Evolutionary conservation across 1,140 invertebrate genomes (phyloP), one percentile per base, ranked within the genome.

Genomic region (Littorina saxatilis): DNA sequence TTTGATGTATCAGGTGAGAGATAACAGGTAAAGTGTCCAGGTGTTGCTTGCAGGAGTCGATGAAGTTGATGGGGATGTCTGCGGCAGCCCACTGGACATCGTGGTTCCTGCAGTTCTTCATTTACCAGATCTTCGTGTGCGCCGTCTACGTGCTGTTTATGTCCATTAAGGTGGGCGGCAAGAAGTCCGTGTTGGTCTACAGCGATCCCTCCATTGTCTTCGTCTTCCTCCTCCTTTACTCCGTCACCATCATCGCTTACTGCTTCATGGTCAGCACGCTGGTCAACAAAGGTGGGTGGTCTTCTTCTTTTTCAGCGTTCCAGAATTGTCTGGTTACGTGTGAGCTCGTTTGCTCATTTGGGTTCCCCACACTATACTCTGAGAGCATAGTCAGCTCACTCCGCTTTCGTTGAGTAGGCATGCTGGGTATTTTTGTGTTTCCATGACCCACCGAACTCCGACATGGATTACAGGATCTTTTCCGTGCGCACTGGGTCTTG

Each of bases 11-110:
- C n/a, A n/a, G n/a, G n/a, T n/a, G n/a, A n/a, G n/a, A n/a, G n/a
- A n/a, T n/a, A n/a, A n/a, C n/a, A n/a, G n/a, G n/a, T n/a, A n/a
- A n/a, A n/a, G n/a, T n/a, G 17, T 47, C 43, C 43, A 47, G 43
- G 5, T 5, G 5, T 47, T 50, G 1, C 0, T 74, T 58, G 17
- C 82, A 96, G 95, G 96, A 97, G 94, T 95, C 96, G 0, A 97
- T 97, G 96, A 96, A 96, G 90, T 96, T 97, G 89, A 97, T 97
- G 96, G 96, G 96, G 3, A 90, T 97, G 23, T 94, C 94, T 27
- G 95, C 95, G 82, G 97, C 95, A 95, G 86, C 97, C 32, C 96
- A 97, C 87, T 97, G 96, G 96, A 90, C 94, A 2, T 96, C 96
- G 1, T 97, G 96, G 96, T 97, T 96, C 89, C 91, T 95, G 39